A percentile compares a stretch with the other conserved stretches of the same genome.
Evolutionary conservation across 2,888 invertebrate species (phyloP).

Genomic region (Aromia moschata): DNA sequence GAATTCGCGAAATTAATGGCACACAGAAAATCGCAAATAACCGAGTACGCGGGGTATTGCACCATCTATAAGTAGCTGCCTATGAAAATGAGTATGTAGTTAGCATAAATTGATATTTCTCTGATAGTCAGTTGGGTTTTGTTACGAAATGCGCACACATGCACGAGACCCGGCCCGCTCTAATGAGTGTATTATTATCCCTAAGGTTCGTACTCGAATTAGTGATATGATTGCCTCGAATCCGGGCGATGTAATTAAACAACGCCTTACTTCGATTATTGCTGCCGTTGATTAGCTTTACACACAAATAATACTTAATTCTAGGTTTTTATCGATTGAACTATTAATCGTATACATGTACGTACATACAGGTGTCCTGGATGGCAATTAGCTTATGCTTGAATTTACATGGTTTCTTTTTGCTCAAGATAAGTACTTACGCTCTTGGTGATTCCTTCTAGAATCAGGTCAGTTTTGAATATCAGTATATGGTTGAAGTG

Average conservation of each 20-base stretch:
- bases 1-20: conserved; percentile 45
- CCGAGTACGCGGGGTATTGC: conserved; percentile 51
- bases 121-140: conserved; percentile 45
- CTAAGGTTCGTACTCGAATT: conserved; percentile 29
- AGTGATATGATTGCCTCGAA: conserved; percentile 22
- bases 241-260: conserved; percentile 16
- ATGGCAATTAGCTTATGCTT: conserved; percentile 10
- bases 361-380: conserved; percentile 15
- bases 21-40: conserved; percentile 52
- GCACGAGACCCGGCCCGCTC: conserved; percentile 35
- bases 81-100: conserved; percentile 55
- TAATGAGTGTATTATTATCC: conserved; percentile 36
- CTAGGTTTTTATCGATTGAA: conserved; percentile 6
- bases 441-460: too few species aligned
- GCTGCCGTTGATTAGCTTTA: conserved; percentile 12
- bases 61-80: conserved; percentile 54
- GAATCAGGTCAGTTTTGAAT: too few species aligned
- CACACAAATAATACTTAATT: conserved; percentile 9
- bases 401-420: conserved; percentile 1
- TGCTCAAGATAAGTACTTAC: too few species aligned
- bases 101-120: conserved; percentile 58
- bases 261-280: conserved; percentile 5
- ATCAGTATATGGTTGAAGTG: too few species aligned
- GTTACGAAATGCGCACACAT: conserved; percentile 44
- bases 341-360: conserved; percentile 7